Evolutionary conservation across 2,888 invertebrate species (phyloP).

Genomic region (Frankliniella fusca): DNA sequence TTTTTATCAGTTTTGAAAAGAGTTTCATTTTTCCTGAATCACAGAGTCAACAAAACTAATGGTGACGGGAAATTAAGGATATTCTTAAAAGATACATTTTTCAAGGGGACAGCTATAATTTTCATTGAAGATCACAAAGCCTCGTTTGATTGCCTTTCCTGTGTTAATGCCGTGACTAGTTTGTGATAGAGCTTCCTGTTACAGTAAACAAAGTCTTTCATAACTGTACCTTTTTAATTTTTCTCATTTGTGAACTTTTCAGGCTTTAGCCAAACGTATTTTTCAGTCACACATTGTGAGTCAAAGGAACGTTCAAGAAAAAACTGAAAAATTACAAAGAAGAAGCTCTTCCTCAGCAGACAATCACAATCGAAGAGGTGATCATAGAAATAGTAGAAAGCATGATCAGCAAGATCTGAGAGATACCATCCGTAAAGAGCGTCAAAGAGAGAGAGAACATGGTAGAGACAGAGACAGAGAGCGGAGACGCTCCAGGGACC

Average conservation of each 20-base stretch:
- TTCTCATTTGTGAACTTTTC: neutral
- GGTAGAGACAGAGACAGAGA: constrained; percentile 26
- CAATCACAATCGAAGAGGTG: neutral
- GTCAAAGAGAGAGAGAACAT: constrained; percentile 30
- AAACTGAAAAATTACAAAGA: neutral
- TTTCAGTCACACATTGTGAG: constrained; percentile 15
- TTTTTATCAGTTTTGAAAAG: neutral
- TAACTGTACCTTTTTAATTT: no score
- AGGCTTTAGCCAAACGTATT: neutral
- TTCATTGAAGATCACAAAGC: no score
- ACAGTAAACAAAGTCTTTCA: no score
- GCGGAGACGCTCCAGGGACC: constrained; percentile 30
- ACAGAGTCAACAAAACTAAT: no score
- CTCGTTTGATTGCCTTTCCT: no score
- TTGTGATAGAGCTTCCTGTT: no score
- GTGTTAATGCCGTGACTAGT: no score
- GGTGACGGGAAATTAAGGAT: no score
- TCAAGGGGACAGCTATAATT: no score
- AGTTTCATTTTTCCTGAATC: no score
- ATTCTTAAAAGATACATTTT: no score
- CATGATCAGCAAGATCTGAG: constrained; percentile 5
- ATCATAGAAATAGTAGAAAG: neutral
- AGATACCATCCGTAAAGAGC: constrained; percentile 27
- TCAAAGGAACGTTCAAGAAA: neutral
- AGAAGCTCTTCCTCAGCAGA: neutral